Conservation (phyloP, 1,140 invertebrate genomes). For the Rhyzopertha dominica region DNA sequence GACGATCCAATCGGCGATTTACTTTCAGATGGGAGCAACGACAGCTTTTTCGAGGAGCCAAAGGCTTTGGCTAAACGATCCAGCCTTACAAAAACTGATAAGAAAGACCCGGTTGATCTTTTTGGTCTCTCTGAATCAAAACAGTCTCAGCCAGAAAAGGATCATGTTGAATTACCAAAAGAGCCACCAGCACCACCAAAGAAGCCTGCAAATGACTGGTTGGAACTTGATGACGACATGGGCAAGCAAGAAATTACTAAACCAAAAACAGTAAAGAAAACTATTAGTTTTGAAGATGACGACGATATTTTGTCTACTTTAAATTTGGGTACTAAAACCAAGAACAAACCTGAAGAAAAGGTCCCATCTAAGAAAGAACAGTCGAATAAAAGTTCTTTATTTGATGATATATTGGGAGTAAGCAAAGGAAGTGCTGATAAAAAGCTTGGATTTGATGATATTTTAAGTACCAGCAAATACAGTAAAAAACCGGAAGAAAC, state of each 20-base stretch:
- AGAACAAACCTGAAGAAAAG: slow-evolving; percentile 18
- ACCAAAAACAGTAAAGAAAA: slow-evolving; percentile 22
- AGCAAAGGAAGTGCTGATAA: slow-evolving; percentile 23
- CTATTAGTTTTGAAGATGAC: slow-evolving; percentile 36
- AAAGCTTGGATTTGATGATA: too few species aligned
- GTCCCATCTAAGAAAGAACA: slow-evolving; percentile 19
- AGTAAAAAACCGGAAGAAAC: too few species aligned
- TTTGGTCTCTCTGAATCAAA: slow-evolving; percentile 34
- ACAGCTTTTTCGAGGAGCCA: slow-evolving; percentile 49
- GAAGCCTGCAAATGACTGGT: slow-evolving; percentile 25
- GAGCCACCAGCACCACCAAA: slow-evolving; percentile 8
- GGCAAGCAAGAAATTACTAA: slow-evolving; percentile 6
- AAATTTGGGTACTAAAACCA: slow-evolving; percentile 16
- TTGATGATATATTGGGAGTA: slow-evolving; percentile 37
- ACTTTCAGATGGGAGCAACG: slow-evolving; percentile 49
- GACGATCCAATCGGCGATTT: slow-evolving; percentile 46
- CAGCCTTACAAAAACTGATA: slow-evolving; percentile 24
- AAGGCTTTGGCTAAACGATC: slow-evolving; percentile 32
- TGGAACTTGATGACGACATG: slow-evolving; percentile 19
- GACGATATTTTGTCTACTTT: slow-evolving; percentile 27
- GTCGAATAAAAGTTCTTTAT: slow-evolving; percentile 26
- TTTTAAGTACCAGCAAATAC: too few species aligned
- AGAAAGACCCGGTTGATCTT: slow-evolving; percentile 35
- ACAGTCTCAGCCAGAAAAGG: too few species aligned
- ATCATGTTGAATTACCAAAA: too few species aligned